Evolutionary conservation across 2,113 vertebrate genomes (phyloP).

Genomic region (Saccopteryx leptura): DNA sequence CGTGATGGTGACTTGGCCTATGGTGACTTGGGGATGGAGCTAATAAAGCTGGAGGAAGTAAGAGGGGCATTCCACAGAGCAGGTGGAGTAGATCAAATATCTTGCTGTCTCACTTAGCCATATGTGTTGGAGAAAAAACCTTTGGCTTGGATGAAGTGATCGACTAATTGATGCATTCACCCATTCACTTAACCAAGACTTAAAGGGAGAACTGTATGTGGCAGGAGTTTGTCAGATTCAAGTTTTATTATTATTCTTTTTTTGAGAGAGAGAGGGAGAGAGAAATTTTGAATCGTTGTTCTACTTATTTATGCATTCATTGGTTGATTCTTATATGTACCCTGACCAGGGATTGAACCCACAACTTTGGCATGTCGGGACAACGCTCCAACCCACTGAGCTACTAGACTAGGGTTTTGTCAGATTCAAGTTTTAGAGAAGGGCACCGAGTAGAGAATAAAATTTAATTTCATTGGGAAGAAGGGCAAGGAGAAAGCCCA

Average conservation of each 20-base stretch:
- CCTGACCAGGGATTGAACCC: too few relatives aligned
- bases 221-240: not conserved
- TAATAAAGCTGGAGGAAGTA: not conserved
- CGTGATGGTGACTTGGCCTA: not conserved
- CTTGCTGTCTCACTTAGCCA: not conserved
- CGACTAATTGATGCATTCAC: not conserved
- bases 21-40: not conserved
- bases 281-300: too few relatives aligned
- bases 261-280: too few relatives aligned
- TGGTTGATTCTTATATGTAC: too few relatives aligned
- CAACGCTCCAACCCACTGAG: too few relatives aligned
- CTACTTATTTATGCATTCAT: too few relatives aligned
- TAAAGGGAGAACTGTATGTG: not conserved
- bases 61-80: not conserved
- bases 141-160: not conserved
- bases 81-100: not conserved
- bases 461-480: not conserved
- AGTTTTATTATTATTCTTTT: not conserved
- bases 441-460: not conserved
- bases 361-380: too few relatives aligned
- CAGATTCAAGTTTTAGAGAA: constrained; percentile 55
- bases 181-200: not conserved
- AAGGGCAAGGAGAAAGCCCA: constrained; percentile 36
- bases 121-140: not conserved
- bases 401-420: not conserved